These are phyloP conservation scores for Cataglyphis livida DNA, from an alignment of 2,888 invertebrate genomes.

Conservation along the genomic window DNA sequence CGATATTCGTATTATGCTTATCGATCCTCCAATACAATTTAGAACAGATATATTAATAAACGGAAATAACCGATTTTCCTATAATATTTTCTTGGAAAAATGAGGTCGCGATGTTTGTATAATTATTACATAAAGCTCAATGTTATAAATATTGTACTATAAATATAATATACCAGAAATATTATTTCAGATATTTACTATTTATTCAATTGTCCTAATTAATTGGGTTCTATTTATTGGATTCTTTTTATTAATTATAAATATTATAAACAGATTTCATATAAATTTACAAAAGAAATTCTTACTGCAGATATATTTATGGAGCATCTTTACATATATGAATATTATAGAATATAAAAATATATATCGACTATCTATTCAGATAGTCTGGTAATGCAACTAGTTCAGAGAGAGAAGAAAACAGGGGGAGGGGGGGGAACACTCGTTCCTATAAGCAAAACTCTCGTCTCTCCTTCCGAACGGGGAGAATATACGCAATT, in stretches of 20 bases:
- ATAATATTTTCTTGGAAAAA: background rate
- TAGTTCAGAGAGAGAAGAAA: constrained; percentile 24
- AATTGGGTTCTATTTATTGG: background rate
- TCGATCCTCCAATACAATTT: constrained; percentile 21
- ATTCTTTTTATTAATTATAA: background rate
- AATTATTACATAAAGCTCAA: background rate
- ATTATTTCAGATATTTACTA: background rate
- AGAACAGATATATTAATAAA: background rate
- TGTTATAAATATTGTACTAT: background rate
- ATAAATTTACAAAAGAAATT: background rate
- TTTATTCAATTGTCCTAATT: background rate
- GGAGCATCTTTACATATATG: background rate
- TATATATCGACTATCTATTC: background rate
- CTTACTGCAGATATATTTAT: background rate
- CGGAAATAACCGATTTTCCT: background rate
- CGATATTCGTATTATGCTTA: background rate
- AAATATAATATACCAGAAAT: background rate
- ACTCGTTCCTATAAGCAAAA: constrained; percentile 5
- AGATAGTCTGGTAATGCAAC: constrained; percentile 45
- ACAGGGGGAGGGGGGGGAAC: no score
- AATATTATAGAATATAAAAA: background rate
- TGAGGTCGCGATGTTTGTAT: background rate
- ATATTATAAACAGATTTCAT: background rate
- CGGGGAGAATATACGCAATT: constrained; percentile 54
- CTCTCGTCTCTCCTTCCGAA: constrained; percentile 25